Percentiles rank a stretch among this genome's conserved stretches.
These are phyloP conservation scores for Actinia tenebrosa DNA, from an alignment of 64 coral and sea anemone genomes.

Conservation along the genomic window DNA sequence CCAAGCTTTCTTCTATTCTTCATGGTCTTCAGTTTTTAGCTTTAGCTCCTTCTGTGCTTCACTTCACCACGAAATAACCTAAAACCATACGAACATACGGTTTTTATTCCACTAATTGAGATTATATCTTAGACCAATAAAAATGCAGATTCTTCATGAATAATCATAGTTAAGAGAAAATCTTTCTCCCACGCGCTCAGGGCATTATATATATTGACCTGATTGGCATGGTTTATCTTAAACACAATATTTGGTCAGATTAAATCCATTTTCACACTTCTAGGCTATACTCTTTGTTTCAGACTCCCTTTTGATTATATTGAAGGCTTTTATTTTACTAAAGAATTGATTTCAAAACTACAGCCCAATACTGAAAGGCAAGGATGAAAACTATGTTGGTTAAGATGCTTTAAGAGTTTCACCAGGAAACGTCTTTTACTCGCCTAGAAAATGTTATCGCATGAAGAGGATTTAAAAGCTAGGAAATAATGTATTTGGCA, in stretches of 20 bases:
- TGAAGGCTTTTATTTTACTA: not conserved
- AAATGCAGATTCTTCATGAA: not conserved
- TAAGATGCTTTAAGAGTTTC: too few species aligned
- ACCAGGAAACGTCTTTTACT: too few species aligned
- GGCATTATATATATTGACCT: not conserved
- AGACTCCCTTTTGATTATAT: not conserved
- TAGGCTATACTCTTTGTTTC: not conserved
- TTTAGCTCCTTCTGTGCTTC: not conserved
- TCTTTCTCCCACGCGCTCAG: not conserved
- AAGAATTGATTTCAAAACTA: not conserved
- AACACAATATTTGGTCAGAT: not conserved
- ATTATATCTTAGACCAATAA: not conserved
- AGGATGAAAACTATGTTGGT: too few species aligned
- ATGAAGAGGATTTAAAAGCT: too few species aligned
- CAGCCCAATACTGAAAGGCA: not conserved
- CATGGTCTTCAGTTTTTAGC: not conserved
- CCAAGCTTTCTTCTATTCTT: constrained; percentile 51
- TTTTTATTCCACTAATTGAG: not conserved
- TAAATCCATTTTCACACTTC: not conserved
- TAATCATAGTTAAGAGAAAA: not conserved
- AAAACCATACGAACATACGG: not conserved
- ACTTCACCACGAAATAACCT: not conserved
- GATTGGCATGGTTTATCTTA: not conserved
- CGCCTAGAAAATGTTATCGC: too few species aligned
- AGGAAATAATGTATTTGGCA: too few species aligned